Percentiles rank a stretch among this genome's conserved stretches.
These are phyloP conservation scores for Reticulitermes lucifugus DNA, from an alignment of 2,888 invertebrate genomes.

Conservation along the genomic window DNA sequence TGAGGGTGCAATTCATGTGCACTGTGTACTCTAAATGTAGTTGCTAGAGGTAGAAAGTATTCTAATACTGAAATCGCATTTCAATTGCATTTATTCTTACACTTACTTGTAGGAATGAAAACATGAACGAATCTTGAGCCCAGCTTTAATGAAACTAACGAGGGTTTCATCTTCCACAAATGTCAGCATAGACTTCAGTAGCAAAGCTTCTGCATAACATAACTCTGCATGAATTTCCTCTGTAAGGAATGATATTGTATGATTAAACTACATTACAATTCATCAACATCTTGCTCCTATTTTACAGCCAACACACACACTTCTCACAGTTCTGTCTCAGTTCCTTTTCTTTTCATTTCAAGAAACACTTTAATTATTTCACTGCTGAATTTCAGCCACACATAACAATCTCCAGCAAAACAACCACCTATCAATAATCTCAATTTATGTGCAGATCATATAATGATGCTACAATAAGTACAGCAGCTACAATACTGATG, in stretches of 20 bases:
- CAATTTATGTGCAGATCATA: no score
- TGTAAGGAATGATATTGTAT: conserved; percentile 58
- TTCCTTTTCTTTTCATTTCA: background rate
- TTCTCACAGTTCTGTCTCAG: no score
- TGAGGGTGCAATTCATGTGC: no score
- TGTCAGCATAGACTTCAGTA: conserved; percentile 89
- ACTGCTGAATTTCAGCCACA: no score
- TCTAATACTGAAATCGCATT: no score
- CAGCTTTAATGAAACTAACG: conserved; percentile 91
- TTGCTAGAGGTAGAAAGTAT: no score
- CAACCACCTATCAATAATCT: no score
- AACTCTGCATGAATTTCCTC: conserved; percentile 94
- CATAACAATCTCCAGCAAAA: no score
- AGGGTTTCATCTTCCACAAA: conserved; percentile 96
- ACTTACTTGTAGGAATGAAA: conserved; percentile 91
- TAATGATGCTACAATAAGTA: no score
- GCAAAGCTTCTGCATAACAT: conserved; percentile 91
- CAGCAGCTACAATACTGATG: no score
- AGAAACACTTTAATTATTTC: no score
- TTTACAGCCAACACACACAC: background rate
- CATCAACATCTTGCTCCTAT: background rate
- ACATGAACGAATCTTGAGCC: conserved; percentile 91
- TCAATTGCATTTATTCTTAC: background rate
- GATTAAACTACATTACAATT: background rate
- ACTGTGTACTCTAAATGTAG: no score